Evolutionary conservation across 2,113 vertebrate genomes (phyloP), one percentile per base, ranked within the genome.

Genomic region (Pteruthius melanotis): DNA sequence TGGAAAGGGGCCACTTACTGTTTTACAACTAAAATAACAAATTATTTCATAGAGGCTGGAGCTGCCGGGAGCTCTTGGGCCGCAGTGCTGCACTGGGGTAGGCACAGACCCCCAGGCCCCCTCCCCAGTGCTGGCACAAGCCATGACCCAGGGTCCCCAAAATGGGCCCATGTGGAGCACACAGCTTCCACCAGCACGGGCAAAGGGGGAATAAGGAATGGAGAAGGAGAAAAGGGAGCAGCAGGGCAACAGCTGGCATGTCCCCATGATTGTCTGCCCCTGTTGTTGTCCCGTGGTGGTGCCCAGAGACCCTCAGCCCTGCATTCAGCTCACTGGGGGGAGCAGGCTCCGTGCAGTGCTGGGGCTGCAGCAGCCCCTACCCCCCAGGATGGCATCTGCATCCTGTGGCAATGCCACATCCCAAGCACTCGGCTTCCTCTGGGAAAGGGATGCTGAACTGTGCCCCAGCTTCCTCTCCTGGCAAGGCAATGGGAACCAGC

Each of bases 11-110:
- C 90, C 95, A 82, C 61, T 69, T 13, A 35, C 77, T 96, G 75
- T 61, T 95, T 91, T 93, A 96, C 95, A 89, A 91, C 94, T 96
- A 60, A 93, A 96, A 91, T 82, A 95, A 95, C 86, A 96, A 84
- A 90, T 95, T 85, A 94, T 94, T 96, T 94, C 96, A 95, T 77
- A 59, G 77, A 40, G 83, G 71, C 42, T 56, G 78, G 81, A 79
- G 85, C 79, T 87, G 95, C 76, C 0, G 35, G 65, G 47, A 92
- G 74, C 74, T 64, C 45, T 68, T 31, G 5, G 57, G 54, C 28
- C 4, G 15, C 3, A 11, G 79, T 11, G 42, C 16, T 4, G 77
- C 2, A 17, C 66, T 0, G 24, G 86, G 71, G 47, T 33, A 74
- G 39, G 54, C 53, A 26, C 69, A 42, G 80, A 24, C 18, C 17